Evolutionary conservation across 2,113 vertebrate genomes (phyloP).

Genomic region (Oophaga pumilio): DNA sequence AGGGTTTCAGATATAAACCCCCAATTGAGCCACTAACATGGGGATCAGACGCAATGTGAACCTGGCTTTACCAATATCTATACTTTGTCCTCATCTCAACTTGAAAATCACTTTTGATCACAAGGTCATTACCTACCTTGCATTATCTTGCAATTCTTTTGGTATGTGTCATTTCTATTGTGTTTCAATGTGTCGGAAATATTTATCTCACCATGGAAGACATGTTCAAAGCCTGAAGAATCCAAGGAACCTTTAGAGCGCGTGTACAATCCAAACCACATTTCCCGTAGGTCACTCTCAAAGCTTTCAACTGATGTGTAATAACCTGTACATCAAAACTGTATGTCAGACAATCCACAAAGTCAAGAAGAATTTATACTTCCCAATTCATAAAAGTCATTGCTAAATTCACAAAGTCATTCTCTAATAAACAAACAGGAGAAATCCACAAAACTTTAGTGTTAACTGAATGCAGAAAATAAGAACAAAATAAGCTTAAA

Average conservation of each 20-base stretch:
- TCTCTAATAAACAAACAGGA: too few relatives aligned
- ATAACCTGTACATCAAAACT: conserved; percentile 23
- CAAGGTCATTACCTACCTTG: background rate
- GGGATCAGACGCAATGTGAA: too few relatives aligned
- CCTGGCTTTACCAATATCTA: background rate
- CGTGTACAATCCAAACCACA: conserved; percentile 57
- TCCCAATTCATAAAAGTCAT: background rate
- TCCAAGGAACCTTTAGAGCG: conserved; percentile 45
- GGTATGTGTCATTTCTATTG: background rate
- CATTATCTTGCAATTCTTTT: background rate
- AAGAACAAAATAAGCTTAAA: background rate
- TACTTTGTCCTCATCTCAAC: background rate
- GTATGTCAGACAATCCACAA: background rate
- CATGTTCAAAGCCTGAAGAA: conserved; percentile 57
- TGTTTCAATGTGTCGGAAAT: background rate
- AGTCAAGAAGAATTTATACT: background rate
- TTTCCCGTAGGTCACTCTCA: conserved; percentile 42
- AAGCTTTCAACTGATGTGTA: conserved; percentile 41
- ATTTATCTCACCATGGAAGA: conserved; percentile 53
- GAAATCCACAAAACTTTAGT: too few relatives aligned
- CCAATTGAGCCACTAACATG: too few relatives aligned
- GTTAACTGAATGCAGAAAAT: too few relatives aligned
- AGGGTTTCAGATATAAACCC: too few relatives aligned
- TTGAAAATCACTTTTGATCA: background rate
- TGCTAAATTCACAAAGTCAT: background rate